phyloP scores from a whole-genome alignment of 2,113 vertebrate species.

The Grallaria varia region DNA sequence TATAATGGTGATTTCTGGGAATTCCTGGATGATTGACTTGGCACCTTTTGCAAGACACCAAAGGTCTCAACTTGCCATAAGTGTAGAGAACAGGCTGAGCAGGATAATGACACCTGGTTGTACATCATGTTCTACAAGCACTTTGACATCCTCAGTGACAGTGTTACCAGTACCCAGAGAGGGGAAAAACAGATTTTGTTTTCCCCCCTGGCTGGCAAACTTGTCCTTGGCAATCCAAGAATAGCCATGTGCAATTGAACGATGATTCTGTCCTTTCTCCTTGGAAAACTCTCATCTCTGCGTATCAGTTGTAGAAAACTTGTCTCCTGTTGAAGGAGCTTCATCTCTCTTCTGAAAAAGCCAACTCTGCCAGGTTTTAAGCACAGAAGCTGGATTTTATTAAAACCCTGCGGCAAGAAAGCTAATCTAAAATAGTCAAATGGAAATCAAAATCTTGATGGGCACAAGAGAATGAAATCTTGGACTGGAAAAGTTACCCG shows the following conservation, averaged over 20 bases:
- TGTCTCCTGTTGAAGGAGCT: not conserved
- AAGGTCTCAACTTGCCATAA: not conserved
- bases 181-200: not conserved
- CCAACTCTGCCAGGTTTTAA: not conserved
- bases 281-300: not conserved
- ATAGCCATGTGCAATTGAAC: not conserved
- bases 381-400: not conserved
- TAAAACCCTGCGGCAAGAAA: not conserved
- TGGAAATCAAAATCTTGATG: not conserved
- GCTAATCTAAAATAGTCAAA: not conserved
- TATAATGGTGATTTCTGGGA: slow-evolving; percentile 33
- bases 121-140: slow-evolving; percentile 88
- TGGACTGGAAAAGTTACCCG: not conserved
- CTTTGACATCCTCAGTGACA: slow-evolving; percentile 90
- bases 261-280: not conserved
- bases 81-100: slow-evolving; percentile 82
- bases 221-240: not conserved
- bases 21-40: not conserved
- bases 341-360: not conserved
- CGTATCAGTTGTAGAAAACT: not conserved
- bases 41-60: not conserved
- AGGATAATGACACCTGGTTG: slow-evolving; percentile 87
- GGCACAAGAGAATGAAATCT: not conserved
- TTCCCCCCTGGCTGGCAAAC: not conserved
- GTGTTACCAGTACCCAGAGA: slow-evolving; percentile 87